Conservation (phyloP, 2,888 invertebrate genomes). For the Chouioia cunea region DNA sequence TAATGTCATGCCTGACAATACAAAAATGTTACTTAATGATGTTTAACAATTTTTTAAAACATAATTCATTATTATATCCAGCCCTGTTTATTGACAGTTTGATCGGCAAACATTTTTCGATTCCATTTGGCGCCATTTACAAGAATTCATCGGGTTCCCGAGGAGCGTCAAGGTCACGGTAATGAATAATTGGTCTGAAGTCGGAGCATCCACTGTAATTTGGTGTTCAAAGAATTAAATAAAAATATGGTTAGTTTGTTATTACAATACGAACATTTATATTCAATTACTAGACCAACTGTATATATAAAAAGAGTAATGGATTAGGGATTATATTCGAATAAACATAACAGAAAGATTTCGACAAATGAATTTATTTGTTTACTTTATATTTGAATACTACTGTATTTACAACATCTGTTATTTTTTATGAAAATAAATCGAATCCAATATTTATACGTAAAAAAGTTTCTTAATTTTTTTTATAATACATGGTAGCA, state of each 20-base stretch:
- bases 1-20: neutral
- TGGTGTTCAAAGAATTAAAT: slow-evolving; percentile 52
- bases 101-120: neutral
- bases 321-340: slow-evolving; percentile 60
- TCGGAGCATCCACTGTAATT: slow-evolving; percentile 80
- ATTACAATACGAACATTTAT: slow-evolving; percentile 13
- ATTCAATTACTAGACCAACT: slow-evolving; percentile 53
- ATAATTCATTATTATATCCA: neutral
- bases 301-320: slow-evolving; percentile 44
- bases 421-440: slow-evolving; percentile 13
- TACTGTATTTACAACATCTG: slow-evolving; percentile 18
- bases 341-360: slow-evolving; percentile 50
- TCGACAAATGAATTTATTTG: slow-evolving; percentile 62
- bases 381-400: slow-evolving; percentile 46
- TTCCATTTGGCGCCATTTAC: slow-evolving; percentile 66
- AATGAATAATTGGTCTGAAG: slow-evolving; percentile 91
- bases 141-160: slow-evolving; percentile 90
- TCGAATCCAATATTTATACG: neutral
- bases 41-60: slow-evolving; percentile 8
- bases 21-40: neutral
- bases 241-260: slow-evolving; percentile 44
- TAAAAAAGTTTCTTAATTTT: neutral
- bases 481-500: neutral
- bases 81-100: neutral
- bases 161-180: slow-evolving; percentile 93